Percentiles rank a stretch among this genome's conserved stretches.
phyloP scores from a whole-genome alignment of 2,888 invertebrate species.

The Napeogenes sylphis region DNA sequence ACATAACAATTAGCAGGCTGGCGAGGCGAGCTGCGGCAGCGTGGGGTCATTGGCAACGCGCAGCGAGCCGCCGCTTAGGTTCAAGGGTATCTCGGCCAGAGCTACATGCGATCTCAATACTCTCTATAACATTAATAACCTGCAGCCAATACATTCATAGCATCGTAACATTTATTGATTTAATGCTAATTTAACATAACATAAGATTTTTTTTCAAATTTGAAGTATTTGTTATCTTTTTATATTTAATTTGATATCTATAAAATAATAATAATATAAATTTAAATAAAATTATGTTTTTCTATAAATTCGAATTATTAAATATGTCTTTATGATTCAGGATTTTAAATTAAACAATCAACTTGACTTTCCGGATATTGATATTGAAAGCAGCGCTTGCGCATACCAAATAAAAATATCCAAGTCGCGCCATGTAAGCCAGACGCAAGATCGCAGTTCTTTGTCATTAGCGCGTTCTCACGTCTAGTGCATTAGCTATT shows the following conservation, averaged over 20 bases:
- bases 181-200: too few species aligned
- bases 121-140: too few species aligned
- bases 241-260: too few species aligned
- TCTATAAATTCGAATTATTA: too few species aligned
- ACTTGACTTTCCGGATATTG: too few species aligned
- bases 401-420: not conserved
- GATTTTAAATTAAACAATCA: too few species aligned
- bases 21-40: conserved; percentile 64
- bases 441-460: conserved; percentile 47
- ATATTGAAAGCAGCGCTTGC: not conserved
- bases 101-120: conserved; percentile 51
- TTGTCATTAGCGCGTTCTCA: conserved; percentile 69
- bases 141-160: not conserved
- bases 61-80: conserved; percentile 77
- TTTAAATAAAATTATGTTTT: too few species aligned
- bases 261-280: too few species aligned
- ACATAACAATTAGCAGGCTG: conserved; percentile 72
- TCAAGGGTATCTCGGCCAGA: conserved; percentile 71
- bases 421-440: conserved; percentile 52
- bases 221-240: too few species aligned
- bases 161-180: not conserved
- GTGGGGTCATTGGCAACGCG: conserved; percentile 80
- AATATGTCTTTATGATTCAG: too few species aligned
- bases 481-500: conserved; percentile 69
- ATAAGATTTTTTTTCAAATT: too few species aligned